phyloP scores from a whole-genome alignment of 2,797 vertebrate species.

The Gastrophryne carolinensis region DNA sequence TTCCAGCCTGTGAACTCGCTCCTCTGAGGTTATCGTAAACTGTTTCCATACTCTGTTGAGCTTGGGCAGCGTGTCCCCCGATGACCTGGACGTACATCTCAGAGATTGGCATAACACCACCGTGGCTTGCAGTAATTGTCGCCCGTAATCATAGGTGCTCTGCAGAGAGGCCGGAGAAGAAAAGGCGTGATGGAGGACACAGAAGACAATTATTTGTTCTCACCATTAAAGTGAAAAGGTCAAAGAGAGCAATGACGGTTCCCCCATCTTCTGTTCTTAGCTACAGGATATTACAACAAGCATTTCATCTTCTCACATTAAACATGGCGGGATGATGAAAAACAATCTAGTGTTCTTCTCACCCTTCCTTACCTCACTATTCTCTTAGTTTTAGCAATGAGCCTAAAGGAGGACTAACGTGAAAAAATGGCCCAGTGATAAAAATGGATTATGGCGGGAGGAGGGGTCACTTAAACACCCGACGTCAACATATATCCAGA shows the following conservation, averaged over 20 bases:
- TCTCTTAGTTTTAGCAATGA: too few species aligned
- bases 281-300: too few species aligned
- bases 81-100: slow-evolving; percentile 91
- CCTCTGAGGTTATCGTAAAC: slow-evolving; percentile 89
- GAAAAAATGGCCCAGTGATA: too few species aligned
- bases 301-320: too few species aligned
- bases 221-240: background rate
- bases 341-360: too few species aligned
- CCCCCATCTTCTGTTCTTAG: too few species aligned
- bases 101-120: slow-evolving; percentile 95
- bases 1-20: slow-evolving; percentile 87
- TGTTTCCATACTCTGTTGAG: slow-evolving; percentile 97
- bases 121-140: slow-evolving; percentile 94
- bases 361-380: too few species aligned
- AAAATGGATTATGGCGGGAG: too few species aligned
- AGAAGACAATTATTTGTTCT: background rate
- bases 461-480: too few species aligned
- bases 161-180: slow-evolving; percentile 56
- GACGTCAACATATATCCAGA: too few species aligned
- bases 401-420: too few species aligned
- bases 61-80: slow-evolving; percentile 91
- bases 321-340: too few species aligned
- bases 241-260: background rate
- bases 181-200: background rate
- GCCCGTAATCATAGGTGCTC: slow-evolving; percentile 97